Evolutionary conservation across 1,140 invertebrate genomes (phyloP), one percentile per base, ranked within the genome.

Genomic region (Pseudomyrmex dendroicus): DNA sequence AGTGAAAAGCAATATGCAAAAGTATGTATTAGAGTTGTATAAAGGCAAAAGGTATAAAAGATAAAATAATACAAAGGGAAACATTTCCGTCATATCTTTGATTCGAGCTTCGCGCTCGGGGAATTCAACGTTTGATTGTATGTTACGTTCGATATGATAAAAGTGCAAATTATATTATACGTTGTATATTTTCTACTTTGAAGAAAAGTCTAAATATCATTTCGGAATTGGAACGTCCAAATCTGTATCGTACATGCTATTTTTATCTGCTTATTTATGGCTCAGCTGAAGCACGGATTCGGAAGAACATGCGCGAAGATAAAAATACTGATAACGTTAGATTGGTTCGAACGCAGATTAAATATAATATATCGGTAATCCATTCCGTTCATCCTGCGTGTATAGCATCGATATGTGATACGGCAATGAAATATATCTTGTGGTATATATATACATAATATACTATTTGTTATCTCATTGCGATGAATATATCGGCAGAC

Each of bases 291-390:
- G 66, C 25, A 56, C 25, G 44, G 50, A 59, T 61, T 80, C 52
- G 50, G 67, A 35, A 61, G 20, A 44, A 25, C 54, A 15, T 59
- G 10, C 48, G 4, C 20, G 22, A 50, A 70, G 44, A 72, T 70
- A 80, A 80, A 70, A 80, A 59, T 64, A 66, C 64, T 46, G 54
- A 80, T 80, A 54, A 50, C 10, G 8, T 9, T 72, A 72, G 59
- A 80, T 70, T 72, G 44, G 12, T 62, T 80, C 54, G 22, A 72
- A 50, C 20, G n/a, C 35, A 72, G 66, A 80, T 80, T 80, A 78
- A 78, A 78, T 70, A 25, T 56, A 46, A 48, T 48, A 48, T 77
- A 78, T 80, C 22, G 66, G 3, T 50, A 80, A 72, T 70, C 44
- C 17, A 80, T 77, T 66, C 1, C 59, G 22, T 72, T 80, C 20